A percentile compares a stretch with the other conserved stretches of the same genome.
phyloP scores from a whole-genome alignment of 2,888 invertebrate genomes.

The Polietes domitor region DNA sequence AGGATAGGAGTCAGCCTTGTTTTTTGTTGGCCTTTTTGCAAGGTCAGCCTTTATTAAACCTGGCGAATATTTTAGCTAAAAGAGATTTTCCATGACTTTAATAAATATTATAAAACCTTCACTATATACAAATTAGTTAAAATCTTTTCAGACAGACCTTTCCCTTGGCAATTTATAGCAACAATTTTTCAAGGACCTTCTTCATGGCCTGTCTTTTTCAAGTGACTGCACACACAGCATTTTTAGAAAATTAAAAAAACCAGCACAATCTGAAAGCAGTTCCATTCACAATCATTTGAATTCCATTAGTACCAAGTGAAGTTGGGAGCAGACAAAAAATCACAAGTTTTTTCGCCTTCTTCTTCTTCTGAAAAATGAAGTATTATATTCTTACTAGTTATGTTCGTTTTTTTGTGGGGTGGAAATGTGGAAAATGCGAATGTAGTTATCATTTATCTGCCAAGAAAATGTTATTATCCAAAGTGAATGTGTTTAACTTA shows the following conservation, averaged over 20 bases:
- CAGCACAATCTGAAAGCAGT: background rate
- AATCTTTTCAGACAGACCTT: too few species aligned
- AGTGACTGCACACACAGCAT: too few species aligned
- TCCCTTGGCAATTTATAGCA: too few species aligned
- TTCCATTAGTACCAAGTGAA: constrained; percentile 25
- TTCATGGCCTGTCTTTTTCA: too few species aligned
- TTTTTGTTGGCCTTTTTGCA: too few species aligned
- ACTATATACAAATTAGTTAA: too few species aligned
- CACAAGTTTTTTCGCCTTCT: background rate
- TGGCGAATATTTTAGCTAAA: too few species aligned
- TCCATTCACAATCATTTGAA: constrained; percentile 14
- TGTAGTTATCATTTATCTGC: constrained; percentile 58
- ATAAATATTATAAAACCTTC: too few species aligned
- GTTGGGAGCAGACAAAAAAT: background rate
- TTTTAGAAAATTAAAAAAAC: constrained; percentile 22
- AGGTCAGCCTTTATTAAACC: too few species aligned
- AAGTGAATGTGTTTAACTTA: constrained; percentile 55
- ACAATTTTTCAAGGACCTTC: too few species aligned
- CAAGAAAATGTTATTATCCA: constrained; percentile 63
- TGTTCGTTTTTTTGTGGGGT: background rate
- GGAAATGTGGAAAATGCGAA: background rate
- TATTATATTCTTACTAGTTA: background rate
- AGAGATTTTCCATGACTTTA: too few species aligned
- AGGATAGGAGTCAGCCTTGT: too few species aligned
- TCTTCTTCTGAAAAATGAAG: background rate